Base-by-base conservation (phyloP, 2,888 invertebrate species). In the Euspilapteryx auroguttella region DNA sequence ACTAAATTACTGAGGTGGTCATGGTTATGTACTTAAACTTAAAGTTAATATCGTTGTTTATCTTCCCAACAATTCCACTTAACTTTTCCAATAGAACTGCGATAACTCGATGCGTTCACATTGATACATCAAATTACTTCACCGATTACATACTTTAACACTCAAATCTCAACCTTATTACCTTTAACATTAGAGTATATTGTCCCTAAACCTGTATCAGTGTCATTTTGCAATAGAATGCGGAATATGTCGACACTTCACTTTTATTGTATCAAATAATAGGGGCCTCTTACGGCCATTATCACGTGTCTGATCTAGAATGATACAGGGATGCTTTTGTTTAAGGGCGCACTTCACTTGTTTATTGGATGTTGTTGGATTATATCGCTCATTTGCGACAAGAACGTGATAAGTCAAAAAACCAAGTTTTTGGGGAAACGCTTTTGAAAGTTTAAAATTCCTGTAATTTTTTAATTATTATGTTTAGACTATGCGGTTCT, bases 291-390 rank as follows among this genome's bases (percentile, higher is more conserved):
- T 69, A 69, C 62, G 56, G 61, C 63, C 48, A 66, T 75, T 73
- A 75, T 75, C 75, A 68, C 69, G 75, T 75, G 75, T 75, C 69
- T 71, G 69, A 75, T 75, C 73, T 75, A 68, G 71, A 75, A 71
- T 65, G 73, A 71, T 71, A 71, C 71, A 71, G 58, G 56, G 55
- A 53, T 48, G 47, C 47, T 52, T 51, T 37, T 43, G 49, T 44
- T 43, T 48, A 49, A 45, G 48, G 50, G 47, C 42, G 43, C 26
- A 14, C n/a, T n/a, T n/a, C n/a, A n/a, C n/a, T n/a, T n/a, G n/a
- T n/a, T n/a, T n/a, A n/a, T n/a, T n/a, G n/a, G n/a, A n/a, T n/a
- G n/a, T n/a, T n/a, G n/a, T n/a, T n/a, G n/a, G n/a, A n/a, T n/a
- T n/a, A n/a, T n/a, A n/a, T n/a, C n/a, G n/a, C n/a, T n/a, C n/a